These are phyloP conservation scores for Polydrusus tereticollis DNA, from an alignment of 2,888 invertebrate genomes.

Conservation along the genomic window DNA sequence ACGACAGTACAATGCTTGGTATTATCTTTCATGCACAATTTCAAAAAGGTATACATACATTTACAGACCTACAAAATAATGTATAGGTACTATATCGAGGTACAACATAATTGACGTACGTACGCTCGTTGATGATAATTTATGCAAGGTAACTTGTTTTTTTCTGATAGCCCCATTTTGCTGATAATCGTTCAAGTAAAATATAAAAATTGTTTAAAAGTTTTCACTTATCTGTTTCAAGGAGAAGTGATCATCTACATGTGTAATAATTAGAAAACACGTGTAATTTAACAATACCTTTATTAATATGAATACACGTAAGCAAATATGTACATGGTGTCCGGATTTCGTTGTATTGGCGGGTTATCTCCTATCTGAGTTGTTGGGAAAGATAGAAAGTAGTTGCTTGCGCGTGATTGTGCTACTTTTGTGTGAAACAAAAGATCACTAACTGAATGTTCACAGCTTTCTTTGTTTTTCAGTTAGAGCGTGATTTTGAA, in stretches of 20 bases:
- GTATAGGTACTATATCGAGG: no score
- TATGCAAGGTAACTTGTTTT: constrained; percentile 37
- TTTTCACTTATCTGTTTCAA: constrained; percentile 40
- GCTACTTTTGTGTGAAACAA: no score
- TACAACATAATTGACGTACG: constrained; percentile 15
- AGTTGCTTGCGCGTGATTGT: no score
- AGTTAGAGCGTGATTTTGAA: no score
- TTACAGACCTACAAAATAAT: no score
- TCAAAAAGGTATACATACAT: constrained; percentile 22
- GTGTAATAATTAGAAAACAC: neutral
- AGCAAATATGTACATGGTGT: no score
- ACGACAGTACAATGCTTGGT: constrained; percentile 13
- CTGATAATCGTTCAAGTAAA: constrained; percentile 25
- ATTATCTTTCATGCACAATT: constrained; percentile 11
- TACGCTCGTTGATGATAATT: constrained; percentile 13
- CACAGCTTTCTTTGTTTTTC: no score
- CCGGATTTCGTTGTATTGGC: no score
- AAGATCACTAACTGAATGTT: no score
- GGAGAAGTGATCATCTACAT: constrained; percentile 36
- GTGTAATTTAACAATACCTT: neutral
- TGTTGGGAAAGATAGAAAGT: no score
- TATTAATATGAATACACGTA: no score
- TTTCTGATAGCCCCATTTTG: constrained; percentile 18
- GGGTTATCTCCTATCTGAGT: no score
- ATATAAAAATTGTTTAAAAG: constrained; percentile 21